Conservation (phyloP, 2,113 vertebrate species). For the Channa argus region DNA sequence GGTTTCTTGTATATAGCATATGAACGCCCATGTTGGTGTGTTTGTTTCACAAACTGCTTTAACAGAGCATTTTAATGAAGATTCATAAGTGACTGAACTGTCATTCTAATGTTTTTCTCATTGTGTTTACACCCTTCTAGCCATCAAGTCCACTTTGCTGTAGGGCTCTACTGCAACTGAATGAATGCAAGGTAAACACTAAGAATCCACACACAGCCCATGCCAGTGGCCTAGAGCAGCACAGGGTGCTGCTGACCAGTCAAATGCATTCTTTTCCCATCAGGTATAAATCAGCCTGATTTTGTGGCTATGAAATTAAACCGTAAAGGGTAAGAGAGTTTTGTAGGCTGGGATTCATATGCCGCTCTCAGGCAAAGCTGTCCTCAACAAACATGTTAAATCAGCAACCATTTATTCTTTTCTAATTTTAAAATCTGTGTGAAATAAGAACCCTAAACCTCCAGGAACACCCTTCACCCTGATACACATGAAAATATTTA, state of each 20-base stretch:
- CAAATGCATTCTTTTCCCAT: slow-evolving; percentile 14
- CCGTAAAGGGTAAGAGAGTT: slow-evolving; percentile 1
- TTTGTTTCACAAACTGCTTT: too few relatives aligned
- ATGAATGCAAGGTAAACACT: slow-evolving; percentile 16
- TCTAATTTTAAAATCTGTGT: slow-evolving; percentile 4
- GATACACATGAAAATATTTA: neutral
- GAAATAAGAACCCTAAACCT: neutral
- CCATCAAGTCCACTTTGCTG: neutral
- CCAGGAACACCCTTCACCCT: neutral
- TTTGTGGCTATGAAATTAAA: slow-evolving; percentile 24
- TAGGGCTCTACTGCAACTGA: neutral
- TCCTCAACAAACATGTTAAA: slow-evolving; percentile 9
- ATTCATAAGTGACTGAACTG: neutral
- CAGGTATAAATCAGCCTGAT: slow-evolving; percentile 5
- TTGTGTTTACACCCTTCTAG: neutral
- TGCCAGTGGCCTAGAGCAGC: slow-evolving; percentile 9
- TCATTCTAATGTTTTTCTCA: too few relatives aligned
- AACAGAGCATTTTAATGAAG: neutral
- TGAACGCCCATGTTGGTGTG: too few relatives aligned
- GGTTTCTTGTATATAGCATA: too few relatives aligned
- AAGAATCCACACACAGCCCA: neutral
- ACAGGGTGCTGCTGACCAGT: neutral
- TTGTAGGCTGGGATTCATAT: neutral
- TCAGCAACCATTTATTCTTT: slow-evolving; percentile 10
- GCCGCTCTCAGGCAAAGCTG: slow-evolving; percentile 17